Evolutionary conservation across 2,888 invertebrate species (phyloP), one percentile per base, ranked within the genome.

Genomic region (Nephrotoma appendiculata): DNA sequence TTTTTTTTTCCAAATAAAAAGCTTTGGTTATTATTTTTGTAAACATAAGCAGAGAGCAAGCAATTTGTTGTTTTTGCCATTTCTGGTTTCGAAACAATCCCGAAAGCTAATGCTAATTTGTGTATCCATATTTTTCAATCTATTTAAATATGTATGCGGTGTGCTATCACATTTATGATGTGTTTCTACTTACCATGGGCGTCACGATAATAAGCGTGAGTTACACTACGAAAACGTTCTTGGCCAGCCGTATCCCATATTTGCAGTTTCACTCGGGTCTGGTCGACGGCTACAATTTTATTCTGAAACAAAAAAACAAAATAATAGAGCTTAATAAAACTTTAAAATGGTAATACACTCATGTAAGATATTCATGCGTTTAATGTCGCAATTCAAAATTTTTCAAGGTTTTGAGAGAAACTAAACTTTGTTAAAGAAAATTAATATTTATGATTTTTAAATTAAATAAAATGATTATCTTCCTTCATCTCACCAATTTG

Each of bases 161-260:
- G 31, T 31, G 31, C 31, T 31, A 31, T 31, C 31, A 31, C 1
- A 31, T 31, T 3, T 31, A 31, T 48, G 48, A 48, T 2, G n/a
- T 12, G n/a, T 12, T 48, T 48, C n/a, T 12, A 85, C 92, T 93
- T 93, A 97, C 97, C 98, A 90, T 98, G 98, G 83, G 98, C 98
- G 91, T 98, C 98, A 90, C 98, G 94, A 92, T 98, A 98, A 91
- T 98, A 98, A 7, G 98, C 97, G 90, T 97, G 97, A 9, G 98
- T 98, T 44, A 98, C 97, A 91, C 98, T 98, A 88, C 98, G 95
- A 91, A 98, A 98, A 89, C 98, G 94, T 92, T 98, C 98, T 90
- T 98, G 98, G 0, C 98, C 98, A 1, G 98, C 98, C 2, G 98
- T 98, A 92, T 98, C 98, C 98, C 98, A 98, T 90, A 98, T 98